phyloP scores from a whole-genome alignment of 2,797 vertebrate species.

The Psittacula echo region DNA sequence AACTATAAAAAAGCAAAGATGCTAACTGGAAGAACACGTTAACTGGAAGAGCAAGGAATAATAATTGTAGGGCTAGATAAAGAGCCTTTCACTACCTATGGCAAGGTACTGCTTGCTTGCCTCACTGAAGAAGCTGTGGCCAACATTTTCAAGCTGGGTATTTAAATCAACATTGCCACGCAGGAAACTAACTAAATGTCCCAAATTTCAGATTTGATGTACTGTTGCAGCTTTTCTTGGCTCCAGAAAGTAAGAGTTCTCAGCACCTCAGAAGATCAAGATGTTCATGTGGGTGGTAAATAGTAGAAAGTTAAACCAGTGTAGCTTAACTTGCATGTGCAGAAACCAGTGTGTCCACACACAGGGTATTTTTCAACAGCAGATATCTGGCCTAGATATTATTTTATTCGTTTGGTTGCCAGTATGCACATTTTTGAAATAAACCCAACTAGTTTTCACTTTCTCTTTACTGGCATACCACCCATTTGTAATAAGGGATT shows the following conservation, averaged over 20 bases:
- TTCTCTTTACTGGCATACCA: not conserved
- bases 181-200: constrained; percentile 28
- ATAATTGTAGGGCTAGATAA: not conserved
- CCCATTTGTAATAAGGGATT: not conserved
- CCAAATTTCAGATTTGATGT: constrained; percentile 11
- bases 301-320: constrained; percentile 27
- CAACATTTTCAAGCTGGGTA: constrained; percentile 1
- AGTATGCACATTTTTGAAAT: not conserved
- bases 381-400: not conserved
- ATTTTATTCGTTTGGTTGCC: not conserved
- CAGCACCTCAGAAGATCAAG: constrained; percentile 51
- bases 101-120: not conserved
- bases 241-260: constrained; percentile 22
- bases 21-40: not conserved
- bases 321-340: not conserved
- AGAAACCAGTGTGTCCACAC: not conserved
- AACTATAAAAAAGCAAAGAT: not conserved
- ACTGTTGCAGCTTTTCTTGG: constrained; percentile 28
- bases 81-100: not conserved
- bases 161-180: constrained; percentile 16
- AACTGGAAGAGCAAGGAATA: not conserved
- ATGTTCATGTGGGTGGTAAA: constrained; percentile 32
- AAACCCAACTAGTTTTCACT: not conserved
- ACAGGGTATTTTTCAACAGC: not conserved
- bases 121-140: not conserved